Conservation (phyloP, 2,113 vertebrate species). For the Hippocampus zosterae region DNA sequence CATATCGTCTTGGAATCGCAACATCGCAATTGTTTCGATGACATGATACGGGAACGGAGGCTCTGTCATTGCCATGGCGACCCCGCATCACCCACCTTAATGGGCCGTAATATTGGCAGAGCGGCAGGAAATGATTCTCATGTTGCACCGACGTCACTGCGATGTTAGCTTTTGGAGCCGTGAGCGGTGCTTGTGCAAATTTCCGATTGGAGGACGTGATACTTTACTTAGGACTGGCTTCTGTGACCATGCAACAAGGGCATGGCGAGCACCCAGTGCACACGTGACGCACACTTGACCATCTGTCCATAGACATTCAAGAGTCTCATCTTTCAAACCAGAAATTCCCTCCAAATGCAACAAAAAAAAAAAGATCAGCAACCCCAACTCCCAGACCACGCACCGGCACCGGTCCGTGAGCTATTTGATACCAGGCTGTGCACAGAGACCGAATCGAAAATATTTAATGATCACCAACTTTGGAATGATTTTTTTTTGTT, state of each 20-base stretch:
- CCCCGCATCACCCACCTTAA: neutral
- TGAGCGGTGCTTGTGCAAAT: neutral
- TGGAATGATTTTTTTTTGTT: too few species aligned
- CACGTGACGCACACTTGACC: neutral
- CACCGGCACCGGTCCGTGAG: too few species aligned
- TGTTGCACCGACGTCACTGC: neutral
- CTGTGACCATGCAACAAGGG: neutral
- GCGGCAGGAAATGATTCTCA: conserved; percentile 1
- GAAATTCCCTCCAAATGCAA: neutral
- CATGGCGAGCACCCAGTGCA: neutral
- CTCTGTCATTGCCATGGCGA: conserved; percentile 2
- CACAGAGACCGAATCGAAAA: too few species aligned
- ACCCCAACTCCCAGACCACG: too few species aligned
- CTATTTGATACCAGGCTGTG: neutral
- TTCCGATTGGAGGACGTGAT: neutral
- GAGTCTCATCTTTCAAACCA: neutral
- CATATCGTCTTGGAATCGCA: neutral
- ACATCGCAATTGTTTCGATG: neutral
- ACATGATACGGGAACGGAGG: neutral
- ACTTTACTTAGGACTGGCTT: neutral
- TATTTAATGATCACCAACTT: too few species aligned
- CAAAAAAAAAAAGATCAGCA: neutral
- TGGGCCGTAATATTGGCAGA: neutral
- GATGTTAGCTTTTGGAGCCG: neutral
- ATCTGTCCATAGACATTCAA: neutral